A percentile compares a stretch with the other conserved stretches of the same genome.
These are phyloP conservation scores for Poeciliopsis presidionis DNA, from an alignment of 2,797 vertebrate genomes.

Conservation along the genomic window DNA sequence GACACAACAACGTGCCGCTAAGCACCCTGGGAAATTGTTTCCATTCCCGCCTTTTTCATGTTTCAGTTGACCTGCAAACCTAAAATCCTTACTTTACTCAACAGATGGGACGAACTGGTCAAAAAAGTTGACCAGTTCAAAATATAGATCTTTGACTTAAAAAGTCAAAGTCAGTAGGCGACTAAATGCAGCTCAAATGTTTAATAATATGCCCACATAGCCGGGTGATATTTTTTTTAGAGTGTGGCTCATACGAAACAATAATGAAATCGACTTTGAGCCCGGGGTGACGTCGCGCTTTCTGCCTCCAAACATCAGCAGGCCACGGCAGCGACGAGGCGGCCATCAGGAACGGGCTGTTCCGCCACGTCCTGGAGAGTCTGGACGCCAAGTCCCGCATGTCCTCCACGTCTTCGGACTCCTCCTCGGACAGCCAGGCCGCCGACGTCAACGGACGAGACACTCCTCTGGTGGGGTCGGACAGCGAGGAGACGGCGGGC, in stretches of 20 bases:
- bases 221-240: no score
- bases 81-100: neutral
- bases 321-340: conserved; percentile 67
- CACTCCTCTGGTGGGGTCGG: conserved; percentile 85
- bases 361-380: conserved; percentile 74
- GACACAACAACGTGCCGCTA: neutral
- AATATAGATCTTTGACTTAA: neutral
- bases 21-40: neutral
- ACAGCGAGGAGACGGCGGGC: conserved; percentile 82
- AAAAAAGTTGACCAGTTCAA: neutral
- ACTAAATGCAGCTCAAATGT: neutral
- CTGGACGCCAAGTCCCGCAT: conserved; percentile 84
- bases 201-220: neutral
- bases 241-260: neutral
- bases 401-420: conserved; percentile 88
- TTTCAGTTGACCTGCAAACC: neutral
- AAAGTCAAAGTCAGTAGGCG: neutral
- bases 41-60: neutral
- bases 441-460: conserved; percentile 79
- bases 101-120: neutral
- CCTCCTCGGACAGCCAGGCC: conserved; percentile 86
- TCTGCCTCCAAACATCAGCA: conserved; percentile 36
- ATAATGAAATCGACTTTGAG: neutral
- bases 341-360: conserved; percentile 78
- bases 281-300: conserved; percentile 1